Conservation (phyloP, 2,888 invertebrate genomes). For the Catocala sponsa region DNA sequence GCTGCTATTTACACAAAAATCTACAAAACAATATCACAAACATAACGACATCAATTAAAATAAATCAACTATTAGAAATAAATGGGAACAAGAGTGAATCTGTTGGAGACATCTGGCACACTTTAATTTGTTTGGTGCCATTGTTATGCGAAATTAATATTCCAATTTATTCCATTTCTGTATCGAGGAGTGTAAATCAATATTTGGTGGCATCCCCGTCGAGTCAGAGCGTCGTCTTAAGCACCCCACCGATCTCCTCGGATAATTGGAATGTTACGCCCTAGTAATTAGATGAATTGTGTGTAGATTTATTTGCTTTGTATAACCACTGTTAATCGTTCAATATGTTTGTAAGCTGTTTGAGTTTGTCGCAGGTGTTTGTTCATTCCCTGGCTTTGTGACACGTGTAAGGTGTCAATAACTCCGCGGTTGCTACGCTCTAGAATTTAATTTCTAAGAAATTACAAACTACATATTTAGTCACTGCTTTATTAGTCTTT, state of each 20-base stretch:
- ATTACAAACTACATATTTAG: no score
- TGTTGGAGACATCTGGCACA: conserved; percentile 84
- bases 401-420: background rate
- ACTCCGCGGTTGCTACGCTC: no score
- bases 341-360: conserved; percentile 14
- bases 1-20: background rate
- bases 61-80: conserved; percentile 75
- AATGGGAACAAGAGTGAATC: conserved; percentile 74
- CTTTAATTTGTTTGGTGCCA: conserved; percentile 85
- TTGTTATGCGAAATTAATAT: conserved; percentile 87
- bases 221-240: conserved; percentile 59
- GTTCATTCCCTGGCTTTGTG: background rate
- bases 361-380: conserved; percentile 7
- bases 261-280: conserved; percentile 69
- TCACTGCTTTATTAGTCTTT: no score
- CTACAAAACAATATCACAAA: conserved; percentile 34
- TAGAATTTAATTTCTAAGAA: no score
- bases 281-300: conserved; percentile 62
- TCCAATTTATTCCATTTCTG: conserved; percentile 87
- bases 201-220: conserved; percentile 77
- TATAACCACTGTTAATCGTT: conserved; percentile 34
- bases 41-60: conserved; percentile 65
- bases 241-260: conserved; percentile 52
- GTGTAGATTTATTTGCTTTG: conserved; percentile 54
- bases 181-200: conserved; percentile 84